phyloP scores from a whole-genome alignment of 2,888 invertebrate genomes.

The Marronus borbonicus region DNA sequence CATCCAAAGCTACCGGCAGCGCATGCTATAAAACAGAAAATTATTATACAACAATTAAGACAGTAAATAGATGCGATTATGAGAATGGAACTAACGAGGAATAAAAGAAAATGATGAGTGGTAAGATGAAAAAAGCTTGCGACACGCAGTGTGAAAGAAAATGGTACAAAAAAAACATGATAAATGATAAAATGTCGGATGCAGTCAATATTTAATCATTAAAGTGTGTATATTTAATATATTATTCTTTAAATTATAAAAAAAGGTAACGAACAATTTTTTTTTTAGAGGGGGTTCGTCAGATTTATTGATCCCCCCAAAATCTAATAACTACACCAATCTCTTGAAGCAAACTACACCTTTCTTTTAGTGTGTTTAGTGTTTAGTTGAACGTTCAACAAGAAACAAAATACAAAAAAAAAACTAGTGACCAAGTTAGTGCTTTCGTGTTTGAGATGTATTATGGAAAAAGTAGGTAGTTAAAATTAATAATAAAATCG shows the following conservation, averaged over 20 bases:
- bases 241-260: conserved; percentile 53
- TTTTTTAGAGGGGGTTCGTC: conserved; percentile 42
- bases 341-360: conserved; percentile 73
- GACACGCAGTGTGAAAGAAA: conserved; percentile 39
- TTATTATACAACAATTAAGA: conserved; percentile 3
- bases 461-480: conserved; percentile 22
- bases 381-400: conserved; percentile 36
- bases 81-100: conserved; percentile 31
- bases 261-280: conserved; percentile 47
- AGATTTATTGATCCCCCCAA: conserved; percentile 29
- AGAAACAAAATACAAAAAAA: conserved; percentile 23
- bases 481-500: conserved; percentile 43
- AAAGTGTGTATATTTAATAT: conserved; percentile 30
- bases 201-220: conserved; percentile 48
- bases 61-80: conserved; percentile 17
- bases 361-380: conserved; percentile 61
- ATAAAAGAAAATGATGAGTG: conserved; percentile 48
- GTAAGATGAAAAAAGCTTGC: conserved; percentile 42
- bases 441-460: conserved; percentile 19
- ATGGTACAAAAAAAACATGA: conserved; percentile 54
- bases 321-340: too few relatives aligned
- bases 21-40: conserved; percentile 32
- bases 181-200: conserved; percentile 49
- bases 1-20: conserved; percentile 36
- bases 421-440: conserved; percentile 41